phyloP scores from a whole-genome alignment of 2,113 vertebrate genomes.

The Petaurus breviceps region DNA sequence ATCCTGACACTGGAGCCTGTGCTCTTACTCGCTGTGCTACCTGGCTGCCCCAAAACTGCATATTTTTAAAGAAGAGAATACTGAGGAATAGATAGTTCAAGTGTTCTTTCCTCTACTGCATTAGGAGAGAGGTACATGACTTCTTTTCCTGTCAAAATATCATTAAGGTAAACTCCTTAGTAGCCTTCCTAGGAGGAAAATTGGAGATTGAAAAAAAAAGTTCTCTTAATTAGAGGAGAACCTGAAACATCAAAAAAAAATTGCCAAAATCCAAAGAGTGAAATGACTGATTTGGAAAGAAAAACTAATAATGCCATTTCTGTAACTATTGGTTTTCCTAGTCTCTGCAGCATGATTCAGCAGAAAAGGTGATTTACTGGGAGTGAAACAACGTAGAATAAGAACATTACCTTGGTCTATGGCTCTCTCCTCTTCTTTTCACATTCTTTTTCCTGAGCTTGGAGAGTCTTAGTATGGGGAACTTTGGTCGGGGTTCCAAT shows the following conservation, averaged over 20 bases:
- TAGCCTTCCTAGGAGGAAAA: not conserved
- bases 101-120: not conserved
- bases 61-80: not conserved
- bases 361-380: not conserved
- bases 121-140: not conserved
- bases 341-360: not conserved
- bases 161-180: not conserved
- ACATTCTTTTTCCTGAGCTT: not conserved
- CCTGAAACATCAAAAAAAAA: not conserved
- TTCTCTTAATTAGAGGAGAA: not conserved
- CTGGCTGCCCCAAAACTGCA: too few species aligned
- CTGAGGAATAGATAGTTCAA: not conserved
- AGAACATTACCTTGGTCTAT: not conserved
- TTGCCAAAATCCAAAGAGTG: not conserved
- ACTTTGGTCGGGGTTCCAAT: not conserved
- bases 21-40: too few species aligned
- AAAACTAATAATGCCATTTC: not conserved
- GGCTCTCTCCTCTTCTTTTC: not conserved
- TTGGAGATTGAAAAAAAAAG: not conserved
- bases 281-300: not conserved
- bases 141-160: too few species aligned
- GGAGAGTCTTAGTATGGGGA: not conserved
- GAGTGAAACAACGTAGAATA: not conserved
- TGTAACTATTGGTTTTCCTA: not conserved
- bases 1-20: too few species aligned